Conservation (phyloP, 2,797 vertebrate genomes). For the Parotocinclus haroldoi region DNA sequence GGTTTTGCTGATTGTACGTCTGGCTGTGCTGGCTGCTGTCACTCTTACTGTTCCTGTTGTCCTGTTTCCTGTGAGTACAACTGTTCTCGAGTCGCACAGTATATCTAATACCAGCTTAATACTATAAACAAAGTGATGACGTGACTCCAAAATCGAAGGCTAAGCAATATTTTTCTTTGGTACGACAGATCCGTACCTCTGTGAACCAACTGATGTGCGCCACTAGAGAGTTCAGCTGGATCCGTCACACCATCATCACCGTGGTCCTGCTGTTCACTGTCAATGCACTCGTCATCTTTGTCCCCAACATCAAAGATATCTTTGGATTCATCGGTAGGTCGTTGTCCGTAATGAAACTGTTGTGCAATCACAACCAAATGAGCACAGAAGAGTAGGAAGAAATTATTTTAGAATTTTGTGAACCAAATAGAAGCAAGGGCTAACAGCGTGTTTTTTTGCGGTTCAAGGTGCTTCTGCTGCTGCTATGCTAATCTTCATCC, state of each 20-base stretch:
- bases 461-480: constrained; percentile 86
- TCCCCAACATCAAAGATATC: constrained; percentile 91
- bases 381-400: background rate
- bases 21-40: constrained; percentile 91
- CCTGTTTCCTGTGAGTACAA: constrained; percentile 89
- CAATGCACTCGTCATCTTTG: constrained; percentile 89
- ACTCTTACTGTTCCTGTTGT: constrained; percentile 94
- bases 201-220: constrained; percentile 83
- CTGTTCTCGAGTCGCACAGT: no score
- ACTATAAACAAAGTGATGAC: no score
- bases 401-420: no score
- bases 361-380: no score
- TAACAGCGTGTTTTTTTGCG: background rate
- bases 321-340: constrained; percentile 92
- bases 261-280: constrained; percentile 74
- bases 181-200: constrained; percentile 86
- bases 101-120: no score
- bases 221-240: constrained; percentile 86
- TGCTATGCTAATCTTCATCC: constrained; percentile 96
- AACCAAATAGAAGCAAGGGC: no score
- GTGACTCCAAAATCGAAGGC: background rate
- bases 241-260: constrained; percentile 84
- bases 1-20: constrained; percentile 86
- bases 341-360: background rate
- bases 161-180: background rate